Evolutionary conservation across 2,888 invertebrate genomes (phyloP).

Genomic region (Rotaria sp.): DNA sequence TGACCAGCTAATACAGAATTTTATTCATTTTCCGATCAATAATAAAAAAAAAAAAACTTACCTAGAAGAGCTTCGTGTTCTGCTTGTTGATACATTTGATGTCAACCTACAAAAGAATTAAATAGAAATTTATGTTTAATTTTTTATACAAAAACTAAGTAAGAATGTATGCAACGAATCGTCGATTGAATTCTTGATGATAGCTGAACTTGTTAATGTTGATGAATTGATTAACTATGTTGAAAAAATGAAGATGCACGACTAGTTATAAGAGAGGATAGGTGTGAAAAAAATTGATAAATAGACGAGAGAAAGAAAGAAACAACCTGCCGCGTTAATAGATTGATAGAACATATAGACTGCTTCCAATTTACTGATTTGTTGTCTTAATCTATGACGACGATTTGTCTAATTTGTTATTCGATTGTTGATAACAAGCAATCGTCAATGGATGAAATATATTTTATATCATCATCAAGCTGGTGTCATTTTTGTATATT

Average conservation of each 20-base stretch:
- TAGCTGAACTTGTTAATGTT: background rate
- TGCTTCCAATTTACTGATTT: background rate
- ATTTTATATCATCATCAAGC: background rate
- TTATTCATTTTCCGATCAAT: background rate
- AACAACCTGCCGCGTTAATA: background rate
- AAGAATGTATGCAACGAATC: background rate
- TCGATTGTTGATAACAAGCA: background rate
- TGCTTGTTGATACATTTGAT: background rate
- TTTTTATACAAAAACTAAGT: background rate
- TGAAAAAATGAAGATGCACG: background rate
- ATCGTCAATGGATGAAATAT: constrained; percentile 14
- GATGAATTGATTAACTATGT: background rate
- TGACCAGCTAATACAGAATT: constrained; percentile 23
- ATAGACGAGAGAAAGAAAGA: background rate
- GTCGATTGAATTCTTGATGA: background rate
- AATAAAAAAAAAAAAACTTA: background rate
- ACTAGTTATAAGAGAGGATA: background rate
- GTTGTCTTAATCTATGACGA: background rate
- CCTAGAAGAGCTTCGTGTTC: background rate
- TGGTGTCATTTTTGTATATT: constrained; percentile 14
- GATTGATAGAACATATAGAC: background rate
- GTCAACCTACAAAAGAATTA: background rate
- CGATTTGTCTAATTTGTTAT: constrained; percentile 13
- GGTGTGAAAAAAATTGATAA: background rate
- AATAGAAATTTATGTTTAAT: background rate